Conservation (phyloP, 64 coral and sea anemone genomes). For the Trachythela sp. region DNA sequence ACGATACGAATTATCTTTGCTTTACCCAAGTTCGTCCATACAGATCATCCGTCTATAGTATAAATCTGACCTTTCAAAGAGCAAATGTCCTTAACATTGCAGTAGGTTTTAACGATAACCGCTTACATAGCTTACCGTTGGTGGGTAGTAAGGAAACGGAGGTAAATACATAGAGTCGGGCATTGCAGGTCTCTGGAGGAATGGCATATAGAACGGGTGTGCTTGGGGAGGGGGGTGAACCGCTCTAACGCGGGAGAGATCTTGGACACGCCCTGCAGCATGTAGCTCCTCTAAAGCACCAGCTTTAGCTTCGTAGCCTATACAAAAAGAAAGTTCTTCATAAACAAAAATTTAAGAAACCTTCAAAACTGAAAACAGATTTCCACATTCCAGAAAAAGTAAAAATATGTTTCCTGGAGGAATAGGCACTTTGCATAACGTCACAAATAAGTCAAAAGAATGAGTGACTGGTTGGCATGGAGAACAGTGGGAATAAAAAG, state of each 20-base stretch:
- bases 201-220: neutral
- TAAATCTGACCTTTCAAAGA: no score
- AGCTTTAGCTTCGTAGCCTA: neutral
- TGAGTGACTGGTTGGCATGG: no score
- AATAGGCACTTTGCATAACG: no score
- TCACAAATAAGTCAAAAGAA: no score
- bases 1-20: no score
- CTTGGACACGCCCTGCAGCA: neutral
- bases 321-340: neutral
- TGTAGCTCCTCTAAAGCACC: neutral
- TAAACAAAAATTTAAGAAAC: neutral
- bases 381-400: neutral
- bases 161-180: neutral
- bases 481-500: no score
- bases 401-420: no score
- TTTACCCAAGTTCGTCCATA: no score
- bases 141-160: neutral
- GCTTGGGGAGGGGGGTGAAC: neutral
- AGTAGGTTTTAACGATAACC: neutral
- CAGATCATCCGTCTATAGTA: no score
- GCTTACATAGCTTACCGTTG: neutral
- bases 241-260: neutral
- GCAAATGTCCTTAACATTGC: neutral
- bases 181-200: conserved; percentile 2
- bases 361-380: neutral